Evolutionary conservation across 2,888 invertebrate genomes (phyloP).

Genomic region (Lithophane leautieri): DNA sequence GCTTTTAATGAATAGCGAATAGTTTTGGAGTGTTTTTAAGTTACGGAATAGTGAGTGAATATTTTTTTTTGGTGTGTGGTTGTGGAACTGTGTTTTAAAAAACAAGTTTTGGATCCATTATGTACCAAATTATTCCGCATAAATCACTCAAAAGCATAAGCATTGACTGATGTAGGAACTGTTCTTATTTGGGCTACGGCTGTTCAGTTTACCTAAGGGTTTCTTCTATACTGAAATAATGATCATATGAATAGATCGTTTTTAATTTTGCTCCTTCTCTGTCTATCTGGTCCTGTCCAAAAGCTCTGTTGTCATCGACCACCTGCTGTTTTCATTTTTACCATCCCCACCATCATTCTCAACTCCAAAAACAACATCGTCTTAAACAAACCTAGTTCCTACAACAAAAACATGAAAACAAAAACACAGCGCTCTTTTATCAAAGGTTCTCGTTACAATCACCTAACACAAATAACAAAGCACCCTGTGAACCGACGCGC

Average conservation of each 20-base stretch:
- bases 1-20: neutral
- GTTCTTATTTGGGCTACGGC: neutral
- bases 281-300: neutral
- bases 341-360: neutral
- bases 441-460: slow-evolving; percentile 56
- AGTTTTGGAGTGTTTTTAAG: neutral
- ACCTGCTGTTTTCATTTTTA: neutral
- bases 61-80: neutral
- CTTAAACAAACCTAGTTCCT: neutral
- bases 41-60: neutral
- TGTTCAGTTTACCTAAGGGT: neutral
- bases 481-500: slow-evolving; percentile 15
- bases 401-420: slow-evolving; percentile 22
- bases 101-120: neutral
- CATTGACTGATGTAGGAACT: neutral
- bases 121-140: neutral
- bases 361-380: slow-evolving; percentile 5
- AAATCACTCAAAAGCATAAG: neutral
- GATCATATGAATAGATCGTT: neutral
- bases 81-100: neutral
- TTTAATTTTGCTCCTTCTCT: neutral
- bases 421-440: slow-evolving; percentile 51
- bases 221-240: neutral
- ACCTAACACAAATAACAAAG: slow-evolving; percentile 58
- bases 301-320: neutral